A percentile compares a stretch with the other conserved stretches of the same genome.
Conservation (phyloP, 2,888 invertebrate genomes). For the Ormyrus labotus region DNA sequence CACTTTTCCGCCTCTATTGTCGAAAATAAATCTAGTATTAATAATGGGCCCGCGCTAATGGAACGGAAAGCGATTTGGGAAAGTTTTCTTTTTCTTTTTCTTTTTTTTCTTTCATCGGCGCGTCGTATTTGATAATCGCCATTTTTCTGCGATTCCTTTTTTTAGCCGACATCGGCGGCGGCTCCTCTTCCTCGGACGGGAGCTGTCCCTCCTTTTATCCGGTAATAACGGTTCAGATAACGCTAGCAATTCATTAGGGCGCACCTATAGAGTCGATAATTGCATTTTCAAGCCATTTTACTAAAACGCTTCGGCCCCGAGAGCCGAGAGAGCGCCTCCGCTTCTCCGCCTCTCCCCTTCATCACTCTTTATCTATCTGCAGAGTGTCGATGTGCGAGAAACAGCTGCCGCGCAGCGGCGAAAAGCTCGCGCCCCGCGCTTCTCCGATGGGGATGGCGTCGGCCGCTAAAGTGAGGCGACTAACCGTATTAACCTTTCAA, state of each 20-base stretch:
- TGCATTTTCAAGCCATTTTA: conserved; percentile 74
- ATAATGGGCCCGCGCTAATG: too few relatives aligned
- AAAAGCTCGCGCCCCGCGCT: background rate
- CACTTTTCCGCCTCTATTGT: too few relatives aligned
- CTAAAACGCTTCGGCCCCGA: conserved; percentile 66
- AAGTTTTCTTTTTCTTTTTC: too few relatives aligned
- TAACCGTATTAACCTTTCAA: conserved; percentile 75
- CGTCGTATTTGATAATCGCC: too few relatives aligned
- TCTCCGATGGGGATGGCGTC: conserved; percentile 1
- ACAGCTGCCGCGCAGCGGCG: background rate
- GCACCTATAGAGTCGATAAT: conserved; percentile 74
- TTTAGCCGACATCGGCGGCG: background rate
- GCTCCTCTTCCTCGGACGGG: background rate
- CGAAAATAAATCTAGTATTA: too few relatives aligned
- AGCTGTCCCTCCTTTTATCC: conserved; percentile 23
- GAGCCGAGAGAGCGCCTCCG: conserved; percentile 59
- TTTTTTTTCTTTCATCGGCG: too few relatives aligned
- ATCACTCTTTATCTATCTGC: conserved; percentile 25
- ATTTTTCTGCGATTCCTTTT: background rate
- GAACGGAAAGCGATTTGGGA: too few relatives aligned
- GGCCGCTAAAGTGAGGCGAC: conserved; percentile 59
- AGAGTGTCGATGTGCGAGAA: conserved; percentile 20
- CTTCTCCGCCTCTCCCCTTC: conserved; percentile 59
- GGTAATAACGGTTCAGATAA: conserved; percentile 64
- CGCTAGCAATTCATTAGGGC: conserved; percentile 72